These are phyloP conservation scores for Pygoscelis antarcticus DNA, from an alignment of 2,113 vertebrate genomes.

Conservation along the genomic window DNA sequence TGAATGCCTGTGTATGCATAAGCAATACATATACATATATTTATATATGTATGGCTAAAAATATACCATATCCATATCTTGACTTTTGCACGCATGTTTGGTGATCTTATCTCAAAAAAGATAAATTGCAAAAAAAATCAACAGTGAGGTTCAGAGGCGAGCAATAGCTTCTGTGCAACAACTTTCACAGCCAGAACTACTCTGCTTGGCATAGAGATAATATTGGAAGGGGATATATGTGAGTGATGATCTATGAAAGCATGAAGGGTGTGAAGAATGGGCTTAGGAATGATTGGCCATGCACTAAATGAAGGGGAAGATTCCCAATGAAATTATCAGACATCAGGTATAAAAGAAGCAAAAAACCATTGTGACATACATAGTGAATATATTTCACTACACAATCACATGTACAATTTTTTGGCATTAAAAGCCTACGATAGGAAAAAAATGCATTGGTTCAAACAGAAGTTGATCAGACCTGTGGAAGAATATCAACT, in stretches of 20 bases:
- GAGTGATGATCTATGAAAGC: background rate
- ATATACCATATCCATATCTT: background rate
- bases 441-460: background rate
- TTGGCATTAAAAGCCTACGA: background rate
- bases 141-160: background rate
- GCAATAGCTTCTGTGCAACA: background rate
- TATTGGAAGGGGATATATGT: background rate
- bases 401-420: background rate
- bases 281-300: background rate
- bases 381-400: background rate
- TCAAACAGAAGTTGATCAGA: background rate
- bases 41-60: background rate
- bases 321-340: background rate
- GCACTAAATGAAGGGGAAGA: background rate
- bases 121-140: background rate
- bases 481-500: background rate
- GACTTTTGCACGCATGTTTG: background rate
- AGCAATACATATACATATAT: background rate
- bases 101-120: background rate
- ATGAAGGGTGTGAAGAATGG: background rate
- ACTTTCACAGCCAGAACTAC: background rate
- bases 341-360: background rate
- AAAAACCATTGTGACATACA: background rate
- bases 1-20: background rate
- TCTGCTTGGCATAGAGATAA: background rate